Base-by-base conservation (phyloP, 1,140 invertebrate species). In the Zaprionus capensis region DNA sequence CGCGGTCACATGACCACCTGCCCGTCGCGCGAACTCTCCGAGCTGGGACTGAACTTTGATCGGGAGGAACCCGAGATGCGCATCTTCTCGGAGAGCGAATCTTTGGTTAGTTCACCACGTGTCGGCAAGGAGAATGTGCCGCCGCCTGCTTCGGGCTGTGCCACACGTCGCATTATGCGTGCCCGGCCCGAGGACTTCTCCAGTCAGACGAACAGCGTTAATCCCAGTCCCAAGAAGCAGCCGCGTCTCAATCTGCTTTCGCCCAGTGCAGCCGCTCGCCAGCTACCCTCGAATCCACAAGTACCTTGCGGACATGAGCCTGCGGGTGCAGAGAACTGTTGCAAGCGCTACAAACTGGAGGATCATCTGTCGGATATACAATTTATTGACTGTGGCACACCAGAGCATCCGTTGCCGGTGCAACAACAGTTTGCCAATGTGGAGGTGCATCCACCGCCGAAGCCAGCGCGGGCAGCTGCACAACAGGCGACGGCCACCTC, bases 41-140 rank as follows among this genome's bases (percentile, higher is more conserved):
- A 97, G 80, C 95, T 97, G 91, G 95, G 96, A 46, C 93, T 98
- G 11, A 96, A 97, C 57, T 96, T 97, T 80, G 96, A 97, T 71
- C 94, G 97, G 14, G 97, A 97, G 82, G 97, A 98, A 84, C 94
- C 96, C 1, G 97, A 98, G 93, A 96, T 96, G 94, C 94, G 96
- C 81, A 97, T 97, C 93, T 97, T 97, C 91, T 97, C 96, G 12
- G 97, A 97, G 84, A 97, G 97, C 91, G 97, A 97, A 78, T 95
- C 95, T 46, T 71, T 95, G 49, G 94, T 94, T 9, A 94, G 94
- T 44, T 94, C 94, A 1, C 94, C 94, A 7, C 91, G 93, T 46
- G 91, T 94, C 24, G 93, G 93, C 58, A 94, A 93, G 64, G 93
- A 94, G 69, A 93, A 92, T 70, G 85, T 92, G 41, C 92, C 92